phyloP scores from a whole-genome alignment of 37 sponge, comb jelly and placozoan genomes.

The Spongilla lacustris region DNA sequence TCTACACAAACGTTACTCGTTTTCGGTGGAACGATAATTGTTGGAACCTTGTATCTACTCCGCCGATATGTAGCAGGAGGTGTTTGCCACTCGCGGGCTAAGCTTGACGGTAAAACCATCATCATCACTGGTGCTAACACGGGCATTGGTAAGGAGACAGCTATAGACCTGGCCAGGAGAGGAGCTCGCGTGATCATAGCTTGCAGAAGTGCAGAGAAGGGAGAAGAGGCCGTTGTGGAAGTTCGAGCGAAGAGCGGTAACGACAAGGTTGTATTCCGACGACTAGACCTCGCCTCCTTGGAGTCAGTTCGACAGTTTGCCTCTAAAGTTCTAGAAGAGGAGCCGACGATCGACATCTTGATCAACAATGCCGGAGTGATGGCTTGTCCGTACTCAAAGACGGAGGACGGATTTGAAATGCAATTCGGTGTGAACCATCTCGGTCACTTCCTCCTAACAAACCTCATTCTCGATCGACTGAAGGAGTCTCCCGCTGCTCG shows the following conservation, averaged over 20 bases:
- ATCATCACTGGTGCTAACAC: constrained; percentile 89
- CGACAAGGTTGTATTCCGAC: constrained; percentile 51
- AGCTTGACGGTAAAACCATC: constrained; percentile 77
- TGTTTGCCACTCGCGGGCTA: constrained; percentile 30
- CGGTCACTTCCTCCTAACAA: too few relatives aligned
- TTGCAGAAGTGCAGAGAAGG: constrained; percentile 60
- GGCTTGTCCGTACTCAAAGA: constrained; percentile 57
- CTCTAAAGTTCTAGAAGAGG: constrained; percentile 38
- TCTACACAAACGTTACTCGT: too few relatives aligned
- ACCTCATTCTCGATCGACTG: constrained; percentile 76
- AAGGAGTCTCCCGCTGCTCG: constrained; percentile 66
- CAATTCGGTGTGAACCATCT: constrained; percentile 90
- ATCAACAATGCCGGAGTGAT: constrained; percentile 93
- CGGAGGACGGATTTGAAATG: constrained; percentile 85
- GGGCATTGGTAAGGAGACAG: constrained; percentile 89
- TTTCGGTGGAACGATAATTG: too few relatives aligned
- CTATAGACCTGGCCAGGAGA: constrained; percentile 79
- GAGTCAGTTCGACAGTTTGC: constrained; percentile 72
- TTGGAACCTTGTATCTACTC: constrained; percentile 2
- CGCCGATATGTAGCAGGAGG: constrained; percentile 42
- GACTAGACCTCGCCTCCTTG: constrained; percentile 80
- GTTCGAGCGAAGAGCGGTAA: constrained; percentile 50
- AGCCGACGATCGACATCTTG: constrained; percentile 78
- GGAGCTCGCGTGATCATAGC: constrained; percentile 86
- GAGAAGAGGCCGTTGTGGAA: constrained; percentile 56